Conservation (phyloP, 2,113 vertebrate genomes). For the Ceyx margarethae region DNA sequence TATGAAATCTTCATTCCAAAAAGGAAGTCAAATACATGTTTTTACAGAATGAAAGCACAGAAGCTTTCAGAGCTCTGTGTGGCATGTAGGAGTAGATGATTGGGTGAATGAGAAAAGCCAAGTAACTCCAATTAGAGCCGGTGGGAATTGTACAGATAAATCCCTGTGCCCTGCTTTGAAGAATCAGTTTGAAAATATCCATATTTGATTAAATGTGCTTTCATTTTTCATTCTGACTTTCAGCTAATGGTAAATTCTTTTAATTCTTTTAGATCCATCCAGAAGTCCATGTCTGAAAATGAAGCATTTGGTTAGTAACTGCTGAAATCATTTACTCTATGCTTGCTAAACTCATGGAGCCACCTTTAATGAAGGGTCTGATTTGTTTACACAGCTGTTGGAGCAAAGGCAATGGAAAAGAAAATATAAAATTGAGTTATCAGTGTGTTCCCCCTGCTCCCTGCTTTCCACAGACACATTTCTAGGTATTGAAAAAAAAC, state of each 20-base stretch:
- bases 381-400: slow-evolving; percentile 40
- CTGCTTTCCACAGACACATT: not conserved
- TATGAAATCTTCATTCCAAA: not conserved
- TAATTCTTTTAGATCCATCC: slow-evolving; percentile 75
- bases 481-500: not conserved
- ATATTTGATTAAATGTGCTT: slow-evolving; percentile 29
- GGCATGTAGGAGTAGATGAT: not conserved
- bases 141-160: not conserved
- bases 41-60: not conserved
- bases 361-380: slow-evolving; percentile 15
- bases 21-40: not conserved
- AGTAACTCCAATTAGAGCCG: not conserved
- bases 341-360: not conserved
- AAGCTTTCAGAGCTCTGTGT: not conserved
- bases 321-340: not conserved
- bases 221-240: slow-evolving; percentile 31
- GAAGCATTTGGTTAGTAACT: slow-evolving; percentile 85
- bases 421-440: not conserved
- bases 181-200: slow-evolving; percentile 23
- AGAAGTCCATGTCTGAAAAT: slow-evolving; percentile 85
- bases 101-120: not conserved
- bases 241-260: slow-evolving; percentile 44
- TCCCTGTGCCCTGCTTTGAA: slow-evolving; percentile 6
- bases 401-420: not conserved
- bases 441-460: not conserved